These are phyloP conservation scores for Centropus bengalensis DNA, from an alignment of 2,113 vertebrate species.

Conservation along the genomic window DNA sequence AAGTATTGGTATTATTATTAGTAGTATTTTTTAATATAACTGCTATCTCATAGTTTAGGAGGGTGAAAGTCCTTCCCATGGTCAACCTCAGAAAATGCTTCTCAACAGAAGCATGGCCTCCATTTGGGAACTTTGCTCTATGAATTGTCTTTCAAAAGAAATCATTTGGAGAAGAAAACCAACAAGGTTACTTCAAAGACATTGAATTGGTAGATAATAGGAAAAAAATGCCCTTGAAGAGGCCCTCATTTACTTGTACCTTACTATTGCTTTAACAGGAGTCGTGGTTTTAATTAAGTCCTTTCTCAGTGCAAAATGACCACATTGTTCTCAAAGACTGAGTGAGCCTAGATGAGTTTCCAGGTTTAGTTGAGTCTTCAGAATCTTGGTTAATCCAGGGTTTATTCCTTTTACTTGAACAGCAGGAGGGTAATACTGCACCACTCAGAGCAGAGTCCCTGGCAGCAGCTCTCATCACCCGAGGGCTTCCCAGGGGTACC, in stretches of 20 bases:
- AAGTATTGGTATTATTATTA: no score
- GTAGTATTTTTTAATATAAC: no score
- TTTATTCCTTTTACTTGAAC: neutral
- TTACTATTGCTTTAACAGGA: neutral
- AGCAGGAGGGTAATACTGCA: neutral
- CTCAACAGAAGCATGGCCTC: neutral
- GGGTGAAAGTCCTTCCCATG: neutral
- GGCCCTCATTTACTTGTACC: neutral
- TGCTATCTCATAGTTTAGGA: neutral
- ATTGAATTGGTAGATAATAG: neutral
- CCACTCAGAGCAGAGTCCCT: neutral
- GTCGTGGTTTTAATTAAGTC: conserved; percentile 44
- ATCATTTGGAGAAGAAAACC: neutral
- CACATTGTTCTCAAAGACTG: neutral
- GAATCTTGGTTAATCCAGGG: neutral
- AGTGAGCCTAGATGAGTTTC: neutral
- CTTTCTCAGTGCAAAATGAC: neutral
- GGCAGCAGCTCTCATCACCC: neutral
- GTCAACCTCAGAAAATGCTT: neutral
- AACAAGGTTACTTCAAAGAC: neutral
- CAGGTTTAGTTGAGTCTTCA: neutral
- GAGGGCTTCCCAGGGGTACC: neutral
- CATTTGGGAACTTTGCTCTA: neutral
- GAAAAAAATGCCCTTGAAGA: conserved; percentile 11
- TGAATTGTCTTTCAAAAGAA: neutral